Conservation (phyloP, 2,888 invertebrate genomes). For the Hypercompe scribonia region DNA sequence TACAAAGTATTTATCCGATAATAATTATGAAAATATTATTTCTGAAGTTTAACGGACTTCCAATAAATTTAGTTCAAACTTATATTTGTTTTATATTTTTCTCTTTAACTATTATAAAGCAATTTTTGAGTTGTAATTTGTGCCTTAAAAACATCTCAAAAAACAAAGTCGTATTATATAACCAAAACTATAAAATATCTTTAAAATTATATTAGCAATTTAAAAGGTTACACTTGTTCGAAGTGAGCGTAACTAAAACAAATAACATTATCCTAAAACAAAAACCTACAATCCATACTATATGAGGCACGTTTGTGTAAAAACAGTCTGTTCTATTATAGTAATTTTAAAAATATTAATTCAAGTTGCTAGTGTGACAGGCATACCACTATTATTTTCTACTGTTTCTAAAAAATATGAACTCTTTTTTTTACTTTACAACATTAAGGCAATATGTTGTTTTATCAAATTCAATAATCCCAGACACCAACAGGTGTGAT, state of each 20-base stretch:
- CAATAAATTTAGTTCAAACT: too few relatives aligned
- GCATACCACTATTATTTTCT: conserved; percentile 38
- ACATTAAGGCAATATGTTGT: conserved; percentile 65
- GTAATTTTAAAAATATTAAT: conserved; percentile 32
- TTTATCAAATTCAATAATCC: conserved; percentile 75
- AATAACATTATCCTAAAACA: neutral
- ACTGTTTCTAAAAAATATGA: conserved; percentile 44
- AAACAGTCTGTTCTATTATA: conserved; percentile 32
- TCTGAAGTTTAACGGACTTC: too few relatives aligned
- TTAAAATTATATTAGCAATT: too few relatives aligned
- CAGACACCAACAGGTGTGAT: conserved; percentile 74
- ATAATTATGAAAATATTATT: too few relatives aligned
- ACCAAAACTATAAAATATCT: too few relatives aligned
- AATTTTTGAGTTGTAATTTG: too few relatives aligned
- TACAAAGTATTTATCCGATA: too few relatives aligned
- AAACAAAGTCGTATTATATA: too few relatives aligned
- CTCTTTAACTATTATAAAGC: too few relatives aligned
- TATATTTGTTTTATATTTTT: too few relatives aligned
- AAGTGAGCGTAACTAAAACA: neutral
- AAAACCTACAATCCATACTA: neutral
- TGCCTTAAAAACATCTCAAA: too few relatives aligned
- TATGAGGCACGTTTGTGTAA: neutral
- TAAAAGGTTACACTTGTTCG: neutral
- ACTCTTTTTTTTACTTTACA: conserved; percentile 47
- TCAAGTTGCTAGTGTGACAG: conserved; percentile 30